These are phyloP conservation scores for Oncorhynchus nerka DNA, from an alignment of 2,113 vertebrate genomes.

Conservation along the genomic window DNA sequence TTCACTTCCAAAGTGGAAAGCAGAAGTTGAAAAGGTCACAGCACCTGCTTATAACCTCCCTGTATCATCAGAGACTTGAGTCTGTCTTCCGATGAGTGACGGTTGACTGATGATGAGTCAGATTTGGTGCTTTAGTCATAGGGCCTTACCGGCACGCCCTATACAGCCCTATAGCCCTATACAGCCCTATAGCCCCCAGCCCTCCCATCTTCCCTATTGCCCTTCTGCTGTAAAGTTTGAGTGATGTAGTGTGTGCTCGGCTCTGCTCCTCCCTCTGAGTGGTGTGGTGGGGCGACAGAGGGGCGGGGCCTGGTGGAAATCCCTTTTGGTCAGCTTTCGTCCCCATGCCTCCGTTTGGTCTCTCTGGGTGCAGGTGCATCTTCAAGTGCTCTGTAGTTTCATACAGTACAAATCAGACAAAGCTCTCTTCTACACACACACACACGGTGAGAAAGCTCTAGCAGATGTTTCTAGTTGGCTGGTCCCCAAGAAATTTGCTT, in stretches of 20 bases:
- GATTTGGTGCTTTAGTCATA: no score
- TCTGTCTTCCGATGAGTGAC: no score
- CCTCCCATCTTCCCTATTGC: neutral
- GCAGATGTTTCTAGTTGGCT: constrained; percentile 57
- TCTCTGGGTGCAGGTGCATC: constrained; percentile 46
- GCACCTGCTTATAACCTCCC: no score
- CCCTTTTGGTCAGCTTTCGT: constrained; percentile 46
- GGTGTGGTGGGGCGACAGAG: neutral
- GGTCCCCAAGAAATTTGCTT: constrained; percentile 37
- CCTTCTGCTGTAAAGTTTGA: neutral
- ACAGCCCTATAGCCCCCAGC: no score
- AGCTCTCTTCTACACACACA: neutral
- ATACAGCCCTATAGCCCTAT: no score
- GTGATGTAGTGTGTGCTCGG: neutral
- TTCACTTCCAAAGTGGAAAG: no score
- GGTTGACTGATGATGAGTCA: no score
- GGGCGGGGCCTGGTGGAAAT: constrained; percentile 19
- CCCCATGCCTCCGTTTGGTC: constrained; percentile 23
- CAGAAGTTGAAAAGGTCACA: no score
- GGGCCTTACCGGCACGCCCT: neutral
- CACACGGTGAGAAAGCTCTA: constrained; percentile 22
- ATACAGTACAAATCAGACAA: neutral
- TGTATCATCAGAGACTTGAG: no score
- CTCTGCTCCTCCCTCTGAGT: neutral
- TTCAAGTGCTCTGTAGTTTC: constrained; percentile 36